Conservation (phyloP, 2,888 invertebrate species). For the Anaspis maculata region DNA sequence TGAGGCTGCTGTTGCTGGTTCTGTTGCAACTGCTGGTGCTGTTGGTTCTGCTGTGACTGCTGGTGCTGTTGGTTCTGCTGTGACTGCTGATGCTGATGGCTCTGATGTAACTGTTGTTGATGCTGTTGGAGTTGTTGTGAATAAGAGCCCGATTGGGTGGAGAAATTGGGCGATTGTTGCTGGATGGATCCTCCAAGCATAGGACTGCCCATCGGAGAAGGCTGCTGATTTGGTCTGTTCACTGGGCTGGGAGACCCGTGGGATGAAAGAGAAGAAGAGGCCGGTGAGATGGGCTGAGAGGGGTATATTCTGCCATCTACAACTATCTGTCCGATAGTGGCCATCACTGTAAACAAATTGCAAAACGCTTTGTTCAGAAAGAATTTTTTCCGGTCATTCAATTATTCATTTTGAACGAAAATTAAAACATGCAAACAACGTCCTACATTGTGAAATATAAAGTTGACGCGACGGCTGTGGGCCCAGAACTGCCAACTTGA, state of each 20-base stretch:
- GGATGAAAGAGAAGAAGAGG: constrained; percentile 23
- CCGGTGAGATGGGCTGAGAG: constrained; percentile 42
- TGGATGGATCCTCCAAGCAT: constrained; percentile 15
- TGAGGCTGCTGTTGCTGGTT: background rate
- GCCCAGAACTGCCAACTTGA: too few species aligned
- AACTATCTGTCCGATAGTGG: constrained; percentile 70
- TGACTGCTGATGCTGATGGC: background rate
- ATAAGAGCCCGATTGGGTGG: background rate
- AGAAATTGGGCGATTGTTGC: constrained; percentile 17
- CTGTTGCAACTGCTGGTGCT: background rate
- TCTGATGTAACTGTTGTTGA: background rate
- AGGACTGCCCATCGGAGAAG: constrained; percentile 29
- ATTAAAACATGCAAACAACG: too few species aligned
- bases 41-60: background rate
- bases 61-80: background rate
- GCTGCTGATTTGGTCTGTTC: constrained; percentile 40
- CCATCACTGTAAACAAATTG: constrained; percentile 50
- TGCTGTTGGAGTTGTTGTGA: background rate
- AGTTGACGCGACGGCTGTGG: too few species aligned
- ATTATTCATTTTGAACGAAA: too few species aligned
- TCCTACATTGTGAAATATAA: too few species aligned
- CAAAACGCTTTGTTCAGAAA: constrained; percentile 1
- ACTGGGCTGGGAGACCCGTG: constrained; percentile 34
- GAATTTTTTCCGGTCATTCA: constrained; percentile 2
- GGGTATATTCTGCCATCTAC: constrained; percentile 77